Base-by-base conservation (phyloP, 1,140 invertebrate species). In the Drosophila sucinea region DNA sequence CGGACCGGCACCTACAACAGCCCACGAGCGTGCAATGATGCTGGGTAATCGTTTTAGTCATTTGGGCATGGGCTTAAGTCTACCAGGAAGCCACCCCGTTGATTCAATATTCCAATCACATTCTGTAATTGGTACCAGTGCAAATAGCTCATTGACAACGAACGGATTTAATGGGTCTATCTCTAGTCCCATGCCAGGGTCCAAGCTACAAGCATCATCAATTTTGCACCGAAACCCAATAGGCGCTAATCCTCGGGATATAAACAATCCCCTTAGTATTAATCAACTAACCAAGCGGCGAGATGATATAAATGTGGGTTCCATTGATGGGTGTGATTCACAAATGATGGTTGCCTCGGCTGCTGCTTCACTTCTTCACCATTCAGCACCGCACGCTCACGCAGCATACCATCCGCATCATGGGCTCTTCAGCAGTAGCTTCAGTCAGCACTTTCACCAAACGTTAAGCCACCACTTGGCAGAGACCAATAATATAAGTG, bases 251-350 rank as follows among this genome's bases (percentile, higher is more conserved):
- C 97, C 97, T 8, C 95, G 97, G 79, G 97, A 97, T 93, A 96
- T 96, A 66, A 98, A 98, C 93, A 98, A 98, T 93, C 97, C 97
- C 27, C 93, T 97, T 29, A 97, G 96, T 92, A 96, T 98, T 35
- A 97, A 97, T 83, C 96, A 97, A 92, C 93, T 97, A 69, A 97
- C 96, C 41, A 96, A 92, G 47, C 72, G 87, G 11, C 65, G 79
- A 30, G 86, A 87, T 5, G 65, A 81, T 23, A 57, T 77, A 30
- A 79, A 69, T 55, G 60, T 75, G 63, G 51, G 38, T 4, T n/a
- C 60, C 2, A 33, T 58, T 17, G 56, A 70, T 40, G 40, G 30
- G 25, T 72, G 40, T 35, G 63, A 63, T 38, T 35, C 67, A 3
- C 35, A 61, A 40, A 32, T 47, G 27, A 61, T 61, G 40, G 32